These are phyloP conservation scores for Psophia crepitans DNA, from an alignment of 2,113 vertebrate genomes.

Conservation along the genomic window DNA sequence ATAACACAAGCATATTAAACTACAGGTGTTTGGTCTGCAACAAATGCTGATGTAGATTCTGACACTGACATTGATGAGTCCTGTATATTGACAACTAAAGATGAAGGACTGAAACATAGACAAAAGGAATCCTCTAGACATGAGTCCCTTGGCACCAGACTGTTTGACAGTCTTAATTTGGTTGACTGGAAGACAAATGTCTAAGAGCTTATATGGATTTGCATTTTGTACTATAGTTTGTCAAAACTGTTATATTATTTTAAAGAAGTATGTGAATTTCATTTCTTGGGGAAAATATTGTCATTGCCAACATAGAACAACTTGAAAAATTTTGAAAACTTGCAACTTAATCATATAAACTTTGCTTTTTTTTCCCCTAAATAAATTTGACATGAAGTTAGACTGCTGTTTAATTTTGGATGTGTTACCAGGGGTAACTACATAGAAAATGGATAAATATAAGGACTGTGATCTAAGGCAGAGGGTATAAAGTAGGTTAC, in stretches of 20 bases:
- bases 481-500: neutral
- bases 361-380: neutral
- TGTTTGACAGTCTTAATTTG: constrained; percentile 53
- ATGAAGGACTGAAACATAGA: constrained; percentile 5
- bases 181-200: constrained; percentile 43
- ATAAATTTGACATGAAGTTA: neutral
- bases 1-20: neutral
- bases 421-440: neutral
- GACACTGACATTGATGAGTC: constrained; percentile 1
- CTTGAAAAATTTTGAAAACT: neutral
- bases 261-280: neutral
- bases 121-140: neutral
- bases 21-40: neutral
- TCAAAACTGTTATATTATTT: constrained; percentile 25
- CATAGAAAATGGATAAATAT: neutral
- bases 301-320: neutral
- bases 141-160: neutral
- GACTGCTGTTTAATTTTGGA: neutral
- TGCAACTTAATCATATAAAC: neutral
- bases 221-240: constrained; percentile 9
- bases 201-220: neutral
- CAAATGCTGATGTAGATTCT: neutral
- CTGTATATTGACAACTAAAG: constrained; percentile 8
- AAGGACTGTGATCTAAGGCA: neutral
- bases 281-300: neutral